Evolutionary conservation across 2,888 invertebrate species (phyloP).

Genomic region (Conistra vaccinii): DNA sequence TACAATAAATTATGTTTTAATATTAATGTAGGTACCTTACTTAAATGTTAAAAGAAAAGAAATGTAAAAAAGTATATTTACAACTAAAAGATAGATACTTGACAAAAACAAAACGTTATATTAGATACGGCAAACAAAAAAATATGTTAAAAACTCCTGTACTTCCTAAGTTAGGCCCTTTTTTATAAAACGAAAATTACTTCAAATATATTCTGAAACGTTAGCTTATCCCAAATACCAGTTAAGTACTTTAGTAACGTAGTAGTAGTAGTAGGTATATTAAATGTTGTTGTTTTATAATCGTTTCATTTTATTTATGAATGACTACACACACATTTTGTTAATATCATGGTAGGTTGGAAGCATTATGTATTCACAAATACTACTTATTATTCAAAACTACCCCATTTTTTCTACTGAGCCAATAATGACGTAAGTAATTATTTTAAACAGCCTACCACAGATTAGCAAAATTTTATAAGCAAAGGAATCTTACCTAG

Average conservation of each 20-base stretch:
- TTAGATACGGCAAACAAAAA: conserved; percentile 47
- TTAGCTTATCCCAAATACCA: conserved; percentile 10
- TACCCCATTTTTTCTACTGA: background rate
- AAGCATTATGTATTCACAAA: background rate
- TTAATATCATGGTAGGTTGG: background rate
- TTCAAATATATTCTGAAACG: background rate
- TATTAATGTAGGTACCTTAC: conserved; percentile 43
- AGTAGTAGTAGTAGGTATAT: too few relatives aligned
- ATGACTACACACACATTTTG: conserved; percentile 11
- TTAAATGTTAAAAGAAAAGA: conserved; percentile 37
- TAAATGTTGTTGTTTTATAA: background rate
- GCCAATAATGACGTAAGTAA: background rate
- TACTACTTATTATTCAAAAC: conserved; percentile 6
- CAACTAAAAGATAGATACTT: conserved; percentile 45
- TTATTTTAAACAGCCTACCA: conserved; percentile 40
- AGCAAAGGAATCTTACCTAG: conserved; percentile 74
- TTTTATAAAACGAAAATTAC: background rate
- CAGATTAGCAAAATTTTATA: conserved; percentile 15
- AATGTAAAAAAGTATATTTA: conserved; percentile 52
- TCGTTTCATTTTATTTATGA: background rate
- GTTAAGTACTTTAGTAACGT: conserved; percentile 23
- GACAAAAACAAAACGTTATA: conserved; percentile 30
- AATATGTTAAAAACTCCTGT: conserved; percentile 14
- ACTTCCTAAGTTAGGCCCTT: background rate
- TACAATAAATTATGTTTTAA: conserved; percentile 70